Percentiles rank a stretch among this genome's conserved stretches.
phyloP scores from a whole-genome alignment of 2,888 invertebrate species.

The Sialis lutaria region DNA sequence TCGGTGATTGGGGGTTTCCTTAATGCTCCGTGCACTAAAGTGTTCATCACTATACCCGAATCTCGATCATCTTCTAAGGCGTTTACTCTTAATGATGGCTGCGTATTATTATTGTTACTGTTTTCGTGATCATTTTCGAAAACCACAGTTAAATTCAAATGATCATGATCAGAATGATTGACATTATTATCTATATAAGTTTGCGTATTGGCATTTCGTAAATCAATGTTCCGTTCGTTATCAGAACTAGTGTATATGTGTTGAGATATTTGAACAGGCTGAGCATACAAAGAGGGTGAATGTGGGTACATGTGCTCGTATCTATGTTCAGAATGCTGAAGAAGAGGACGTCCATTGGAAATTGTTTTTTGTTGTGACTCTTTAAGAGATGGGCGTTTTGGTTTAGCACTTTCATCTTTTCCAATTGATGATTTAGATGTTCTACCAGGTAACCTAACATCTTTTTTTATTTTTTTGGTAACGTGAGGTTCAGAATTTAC shows the following conservation, averaged over 20 bases:
- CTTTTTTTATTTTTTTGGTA: neutral
- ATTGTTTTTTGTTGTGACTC: neutral
- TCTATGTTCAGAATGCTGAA: constrained; percentile 63
- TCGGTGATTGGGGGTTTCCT: constrained; percentile 55
- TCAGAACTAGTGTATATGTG: constrained; percentile 35
- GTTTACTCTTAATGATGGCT: neutral
- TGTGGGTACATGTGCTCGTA: constrained; percentile 47
- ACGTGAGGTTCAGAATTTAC: neutral
- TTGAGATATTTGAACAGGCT: constrained; percentile 42
- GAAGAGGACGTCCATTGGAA: constrained; percentile 35
- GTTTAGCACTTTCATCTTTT: neutral
- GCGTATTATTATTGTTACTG: neutral
- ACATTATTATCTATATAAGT: neutral
- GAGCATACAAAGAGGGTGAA: constrained; percentile 31
- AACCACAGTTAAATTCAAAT: neutral
- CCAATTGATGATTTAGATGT: neutral
- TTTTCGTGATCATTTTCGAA: neutral
- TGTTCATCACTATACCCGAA: constrained; percentile 61
- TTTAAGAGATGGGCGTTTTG: neutral
- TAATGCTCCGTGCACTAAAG: constrained; percentile 34
- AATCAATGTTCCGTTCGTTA: neutral
- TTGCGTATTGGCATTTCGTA: neutral
- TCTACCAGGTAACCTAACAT: neutral
- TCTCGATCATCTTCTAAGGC: constrained; percentile 47
- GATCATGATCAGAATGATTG: neutral